Percentiles rank a stretch among this genome's conserved stretches.
Conservation (phyloP, 2,888 invertebrate genomes). For the Heliconius sara region DNA sequence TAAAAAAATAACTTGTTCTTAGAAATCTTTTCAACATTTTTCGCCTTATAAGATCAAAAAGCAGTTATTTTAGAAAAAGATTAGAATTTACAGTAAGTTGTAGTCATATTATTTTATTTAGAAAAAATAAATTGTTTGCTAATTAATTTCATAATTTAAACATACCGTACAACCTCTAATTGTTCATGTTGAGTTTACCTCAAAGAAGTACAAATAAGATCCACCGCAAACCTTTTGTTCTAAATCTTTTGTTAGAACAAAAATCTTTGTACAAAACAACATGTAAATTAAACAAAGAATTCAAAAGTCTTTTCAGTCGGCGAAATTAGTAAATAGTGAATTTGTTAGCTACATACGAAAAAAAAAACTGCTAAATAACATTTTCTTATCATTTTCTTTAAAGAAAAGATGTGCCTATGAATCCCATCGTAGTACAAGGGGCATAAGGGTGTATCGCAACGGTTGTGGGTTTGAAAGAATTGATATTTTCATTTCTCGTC, state of each 20-base stretch:
- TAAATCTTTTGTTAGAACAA: conserved; percentile 11
- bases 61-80: no score
- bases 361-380: not conserved
- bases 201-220: conserved; percentile 5
- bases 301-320: not conserved
- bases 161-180: not conserved
- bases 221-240: conserved; percentile 29
- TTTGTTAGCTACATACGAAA: not conserved
- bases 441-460: no score
- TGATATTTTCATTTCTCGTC: no score
- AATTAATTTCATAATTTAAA: not conserved
- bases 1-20: no score
- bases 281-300: conserved; percentile 8
- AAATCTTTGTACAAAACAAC: conserved; percentile 1
- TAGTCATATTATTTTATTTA: no score
- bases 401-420: no score
- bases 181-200: conserved; percentile 11
- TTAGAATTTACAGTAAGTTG: no score
- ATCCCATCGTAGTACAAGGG: no score
- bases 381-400: not conserved
- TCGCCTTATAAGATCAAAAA: no score
- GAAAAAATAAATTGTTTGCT: not conserved
- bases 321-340: not conserved
- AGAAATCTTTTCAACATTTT: no score
- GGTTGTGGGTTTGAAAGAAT: no score